Evolutionary conservation across 2,888 invertebrate species (phyloP).

Genomic region (Gymnocheta viridis): DNA sequence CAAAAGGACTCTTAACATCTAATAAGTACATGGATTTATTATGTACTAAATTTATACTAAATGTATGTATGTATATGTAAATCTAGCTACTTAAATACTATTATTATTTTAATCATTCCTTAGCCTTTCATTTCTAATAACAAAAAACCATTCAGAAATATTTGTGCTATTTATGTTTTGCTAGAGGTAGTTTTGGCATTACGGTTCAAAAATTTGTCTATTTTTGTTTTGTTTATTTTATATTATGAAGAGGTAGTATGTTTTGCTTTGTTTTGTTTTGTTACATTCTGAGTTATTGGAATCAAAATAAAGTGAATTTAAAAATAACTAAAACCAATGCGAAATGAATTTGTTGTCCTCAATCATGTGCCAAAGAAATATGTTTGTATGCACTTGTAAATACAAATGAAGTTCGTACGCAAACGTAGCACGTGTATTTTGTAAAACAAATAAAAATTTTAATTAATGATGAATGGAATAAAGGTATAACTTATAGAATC

Average conservation of each 20-base stretch:
- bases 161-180: slow-evolving; percentile 50
- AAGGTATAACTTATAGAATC: not conserved
- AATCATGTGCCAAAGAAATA: not conserved
- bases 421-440: not conserved
- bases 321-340: not conserved
- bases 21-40: not conserved
- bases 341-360: slow-evolving; percentile 37
- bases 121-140: slow-evolving; percentile 24
- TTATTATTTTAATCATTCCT: slow-evolving; percentile 6
- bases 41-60: slow-evolving; percentile 27
- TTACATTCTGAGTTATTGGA: not conserved
- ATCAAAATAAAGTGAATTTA: not conserved
- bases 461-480: too few species aligned
- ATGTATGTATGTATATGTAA: not conserved
- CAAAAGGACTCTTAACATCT: slow-evolving; percentile 5
- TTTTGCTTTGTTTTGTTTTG: not conserved
- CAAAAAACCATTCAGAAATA: slow-evolving; percentile 30
- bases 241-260: slow-evolving; percentile 43
- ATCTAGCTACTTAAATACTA: not conserved
- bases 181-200: slow-evolving; percentile 57
- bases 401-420: not conserved
- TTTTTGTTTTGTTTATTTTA: slow-evolving; percentile 41
- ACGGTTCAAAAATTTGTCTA: slow-evolving; percentile 33
- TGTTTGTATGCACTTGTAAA: not conserved
- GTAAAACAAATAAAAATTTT: too few species aligned